phyloP scores from a whole-genome alignment of 2,797 vertebrate genomes.

The Malacoraja senta region DNA sequence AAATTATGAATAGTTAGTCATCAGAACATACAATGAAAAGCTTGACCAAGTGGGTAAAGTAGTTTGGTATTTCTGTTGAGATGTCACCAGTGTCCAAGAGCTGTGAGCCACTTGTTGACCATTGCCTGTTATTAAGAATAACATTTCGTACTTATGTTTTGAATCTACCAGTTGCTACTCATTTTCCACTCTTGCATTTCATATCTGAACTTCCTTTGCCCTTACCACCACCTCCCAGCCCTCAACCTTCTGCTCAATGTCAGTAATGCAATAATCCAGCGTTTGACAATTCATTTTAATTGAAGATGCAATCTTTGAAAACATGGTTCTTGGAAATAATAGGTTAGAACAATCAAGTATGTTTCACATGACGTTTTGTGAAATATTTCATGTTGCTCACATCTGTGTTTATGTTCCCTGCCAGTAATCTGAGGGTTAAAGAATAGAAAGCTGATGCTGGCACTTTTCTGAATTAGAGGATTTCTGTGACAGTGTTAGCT shows the following conservation, averaged over 20 bases:
- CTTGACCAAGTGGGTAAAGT: too few relatives aligned
- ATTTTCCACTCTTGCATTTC: too few relatives aligned
- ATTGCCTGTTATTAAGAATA: too few relatives aligned
- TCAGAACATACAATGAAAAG: too few relatives aligned
- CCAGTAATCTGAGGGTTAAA: not conserved
- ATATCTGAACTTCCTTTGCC: not conserved
- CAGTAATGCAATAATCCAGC: not conserved
- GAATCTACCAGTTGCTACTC: too few relatives aligned
- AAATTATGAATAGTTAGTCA: too few relatives aligned
- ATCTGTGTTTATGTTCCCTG: not conserved
- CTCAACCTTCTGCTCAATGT: not conserved
- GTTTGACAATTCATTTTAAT: not conserved
- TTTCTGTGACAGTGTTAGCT: conserved; percentile 31
- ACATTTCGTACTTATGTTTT: too few relatives aligned
- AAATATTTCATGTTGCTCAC: not conserved
- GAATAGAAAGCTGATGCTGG: conserved; percentile 12
- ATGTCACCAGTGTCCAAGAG: too few relatives aligned
- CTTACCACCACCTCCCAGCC: not conserved
- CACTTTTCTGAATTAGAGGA: conserved; percentile 36
- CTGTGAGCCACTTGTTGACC: too few relatives aligned
- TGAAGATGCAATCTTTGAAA: not conserved
- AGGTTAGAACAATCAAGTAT: not conserved
- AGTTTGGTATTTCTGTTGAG: too few relatives aligned
- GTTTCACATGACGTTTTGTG: not conserved
- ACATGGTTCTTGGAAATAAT: too few relatives aligned